Evolutionary conservation across 2,888 invertebrate species (phyloP).

Genomic region (Drosophila prostipennis): DNA sequence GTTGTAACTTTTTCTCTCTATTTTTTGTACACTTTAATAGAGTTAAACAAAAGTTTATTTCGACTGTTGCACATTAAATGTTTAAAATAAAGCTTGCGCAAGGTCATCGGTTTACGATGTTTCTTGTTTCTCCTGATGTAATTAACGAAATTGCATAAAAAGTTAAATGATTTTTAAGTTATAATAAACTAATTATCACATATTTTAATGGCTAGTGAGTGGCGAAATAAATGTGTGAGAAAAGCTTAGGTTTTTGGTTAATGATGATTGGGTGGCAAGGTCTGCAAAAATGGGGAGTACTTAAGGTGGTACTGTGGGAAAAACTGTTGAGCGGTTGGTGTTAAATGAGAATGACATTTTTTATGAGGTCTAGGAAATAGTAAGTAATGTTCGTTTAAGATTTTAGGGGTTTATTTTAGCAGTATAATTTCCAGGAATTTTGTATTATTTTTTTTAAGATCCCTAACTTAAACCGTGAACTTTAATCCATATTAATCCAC

Average conservation of each 20-base stretch:
- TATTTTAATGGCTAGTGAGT: conserved; percentile 6
- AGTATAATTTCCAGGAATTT: no score
- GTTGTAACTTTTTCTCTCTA: conserved; percentile 10
- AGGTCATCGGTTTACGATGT: conserved; percentile 27
- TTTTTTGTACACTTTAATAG: conserved; percentile 10
- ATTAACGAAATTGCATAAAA: conserved; percentile 33
- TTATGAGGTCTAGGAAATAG: neutral
- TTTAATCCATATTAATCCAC: neutral
- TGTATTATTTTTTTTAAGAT: neutral
- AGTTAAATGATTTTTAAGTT: conserved; percentile 10
- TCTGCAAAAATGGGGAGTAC: conserved; percentile 10
- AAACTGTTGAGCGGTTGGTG: neutral
- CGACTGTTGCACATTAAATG: conserved; percentile 29
- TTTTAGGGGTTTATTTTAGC: neutral
- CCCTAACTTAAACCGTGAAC: neutral
- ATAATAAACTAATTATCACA: conserved; percentile 16
- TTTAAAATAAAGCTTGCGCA: conserved; percentile 21
- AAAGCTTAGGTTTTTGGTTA: conserved; percentile 1
- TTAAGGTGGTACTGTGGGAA: conserved; percentile 3
- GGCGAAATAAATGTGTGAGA: conserved; percentile 8
- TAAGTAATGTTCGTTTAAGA: neutral
- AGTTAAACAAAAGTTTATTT: conserved; percentile 23
- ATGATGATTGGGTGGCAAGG: conserved; percentile 1
- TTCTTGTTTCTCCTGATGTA: conserved; percentile 22
- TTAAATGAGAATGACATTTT: neutral